Evolutionary conservation across 2,797 vertebrate species (phyloP), one percentile per base, ranked within the genome.

Genomic region (Protosalanx chinensis): DNA sequence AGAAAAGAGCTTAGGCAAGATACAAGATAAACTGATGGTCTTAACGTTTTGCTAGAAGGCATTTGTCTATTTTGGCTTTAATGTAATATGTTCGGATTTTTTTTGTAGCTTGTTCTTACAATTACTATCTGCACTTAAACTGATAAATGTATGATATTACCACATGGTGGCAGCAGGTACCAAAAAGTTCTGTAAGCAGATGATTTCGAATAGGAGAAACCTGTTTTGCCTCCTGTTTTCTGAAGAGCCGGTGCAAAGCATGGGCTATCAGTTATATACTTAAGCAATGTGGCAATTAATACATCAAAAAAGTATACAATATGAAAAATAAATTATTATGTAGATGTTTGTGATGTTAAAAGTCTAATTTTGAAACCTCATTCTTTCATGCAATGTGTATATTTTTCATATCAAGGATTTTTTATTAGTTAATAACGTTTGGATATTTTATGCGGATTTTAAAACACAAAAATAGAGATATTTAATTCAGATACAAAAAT

Each of bases 161-260:
- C 89, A 86, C 80, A 71, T 13, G 82, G 76, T 71, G 86, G 87
- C 85, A 86, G 81, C 80, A 66, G 72, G 67, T 51, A 65, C 68
- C 56, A 64, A 66, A 15, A 15, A 30, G 27, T 65, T 29, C 30
- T 29, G 30, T 63, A 30, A 3, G 41, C 60, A 2, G n/a, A 60
- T 6, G 20, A 18, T 56, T 70, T 16, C 2, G 23, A 59, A 29
- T 15, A 32, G 16, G 35, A 35, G 64, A 60, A 65, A 66, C 33
- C 13, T 29, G 72, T 4, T 18, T 6, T 32, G 5, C 6, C 4
- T 56, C 4, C 23, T 53, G 2, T 59, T 74, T 72, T 64, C 63
- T 64, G 57, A 68, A 37, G 70, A 60, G 61, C 60, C 29, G 27
- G 12, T 23, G 58, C 27, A 29, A 60, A 60, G 4, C 23, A 60